Evolutionary conservation across 2,113 vertebrate genomes (phyloP), one percentile per base, ranked within the genome.

Genomic region (Apaloderma vittatum): DNA sequence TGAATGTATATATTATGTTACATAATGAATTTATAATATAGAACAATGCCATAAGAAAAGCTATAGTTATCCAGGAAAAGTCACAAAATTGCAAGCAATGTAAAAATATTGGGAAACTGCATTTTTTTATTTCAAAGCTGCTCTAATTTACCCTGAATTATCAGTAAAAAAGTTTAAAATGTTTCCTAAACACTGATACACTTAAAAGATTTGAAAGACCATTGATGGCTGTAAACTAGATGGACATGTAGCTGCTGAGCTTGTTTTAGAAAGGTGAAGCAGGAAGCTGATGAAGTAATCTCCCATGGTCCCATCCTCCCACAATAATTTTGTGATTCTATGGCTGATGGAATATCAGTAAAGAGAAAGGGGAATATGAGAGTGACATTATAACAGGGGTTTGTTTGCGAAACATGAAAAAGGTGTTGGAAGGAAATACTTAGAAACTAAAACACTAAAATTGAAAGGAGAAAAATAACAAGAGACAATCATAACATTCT

Each of bases 281-380:
- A 75, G 18, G 26, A 83, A 2, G 5, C 3, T 89, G 29, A 46
- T 0, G 0, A 40, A 6, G 2, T 70, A 9, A 34, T 48, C 12
- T 68, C 15, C 7, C 30, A 32, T 29, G 5, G 21, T 78, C 40
- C 8, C 8, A 36, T 36, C 7, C 17, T 5, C 9, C 5, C 4
- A 8, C 8, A 86, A 74, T 49, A 59, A 52, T 48, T 52, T 52
- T 43, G 18, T 52, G 17, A 51, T 68, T 58, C n/a, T 66, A 0
- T 36, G 8, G 1, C 2, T 86, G 19, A 67, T 68, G 48, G 13
- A 10, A 71, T 76, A 13, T 58, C 27, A 46, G 3, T 23, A 66
- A 77, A 79, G 21, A 76, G 13, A 66, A 4, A 51, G 13, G 27
- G 18, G 37, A 13, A 48, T 1, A 45, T 16, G 3, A 85, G 19